Evolutionary conservation across 2,888 invertebrate species (phyloP), one percentile per base, ranked within the genome.

Genomic region (Lucinisca nassula): DNA sequence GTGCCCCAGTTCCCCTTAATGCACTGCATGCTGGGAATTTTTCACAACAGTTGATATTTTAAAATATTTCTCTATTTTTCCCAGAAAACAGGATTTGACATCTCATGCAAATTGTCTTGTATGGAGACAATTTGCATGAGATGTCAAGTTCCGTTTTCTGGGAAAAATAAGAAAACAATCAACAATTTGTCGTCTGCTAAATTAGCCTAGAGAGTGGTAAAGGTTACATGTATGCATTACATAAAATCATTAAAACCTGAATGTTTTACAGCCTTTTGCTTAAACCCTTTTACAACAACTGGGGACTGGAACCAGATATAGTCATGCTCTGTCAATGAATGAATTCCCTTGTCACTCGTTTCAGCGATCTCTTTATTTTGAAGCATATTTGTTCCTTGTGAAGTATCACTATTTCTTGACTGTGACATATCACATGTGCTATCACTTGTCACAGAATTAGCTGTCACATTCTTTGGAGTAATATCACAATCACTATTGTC

Each of bases 301-400:
- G 94, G 93, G 10, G 93, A 88, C 89, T 93, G 93, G 87, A 91
- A 94, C 94, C 94, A 94, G 24, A 94, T 91, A 51, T 78, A 89
- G 4, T 92, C 88, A 35, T 55, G n/a, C 21, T 73, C 73, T 2
- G 61, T 73, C 0, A 61, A 1, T 72, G 61, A 30, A 55, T 58
- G 27, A 58, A 58, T 58, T 27, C 58, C 58, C n/a, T 58, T 27
- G 27, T 72, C 72, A 12, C 12, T 14, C 0, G 24, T n/a, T 6
- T 72, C 72, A 37, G 35, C 12, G 27, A 21, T 35, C 12, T 72
- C 72, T 24, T n/a, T n/a, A 17, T 27, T 21, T 1, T 4, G 6
- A 3, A 4, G 10, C 24, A 38, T 2, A 35, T 72, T n/a, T 72
- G 21, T 38, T n/a, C 35, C 35, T 38, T 40, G 30, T 8, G 40